phyloP scores from a whole-genome alignment of 2,888 invertebrate genomes.

The Balanococcus diminutus region DNA sequence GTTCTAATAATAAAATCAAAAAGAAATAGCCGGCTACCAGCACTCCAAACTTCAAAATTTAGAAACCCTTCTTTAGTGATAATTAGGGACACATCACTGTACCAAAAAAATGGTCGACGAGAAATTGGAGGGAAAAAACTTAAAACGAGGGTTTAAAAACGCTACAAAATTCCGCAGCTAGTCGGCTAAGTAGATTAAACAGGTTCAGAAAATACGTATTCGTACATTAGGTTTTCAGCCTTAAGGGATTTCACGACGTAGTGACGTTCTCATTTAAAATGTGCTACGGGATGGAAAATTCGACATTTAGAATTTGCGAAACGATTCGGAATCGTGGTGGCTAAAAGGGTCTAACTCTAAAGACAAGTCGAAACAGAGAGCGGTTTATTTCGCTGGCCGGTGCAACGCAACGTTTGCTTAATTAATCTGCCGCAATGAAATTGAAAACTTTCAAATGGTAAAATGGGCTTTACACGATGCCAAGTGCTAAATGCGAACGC shows the following conservation, averaged over 20 bases:
- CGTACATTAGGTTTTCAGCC: not conserved
- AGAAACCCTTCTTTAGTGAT: not conserved
- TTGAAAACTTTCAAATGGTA: not conserved
- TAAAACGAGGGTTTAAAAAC: not conserved
- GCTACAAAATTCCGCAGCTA: not conserved
- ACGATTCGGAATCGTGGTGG: not conserved
- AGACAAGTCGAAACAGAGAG: not conserved
- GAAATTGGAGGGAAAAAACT: not conserved
- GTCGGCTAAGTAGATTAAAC: slow-evolving; percentile 5
- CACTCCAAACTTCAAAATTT: not conserved
- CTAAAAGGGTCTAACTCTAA: slow-evolving; percentile 1
- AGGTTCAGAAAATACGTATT: slow-evolving; percentile 5
- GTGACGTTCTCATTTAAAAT: not conserved
- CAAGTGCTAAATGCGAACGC: not conserved
- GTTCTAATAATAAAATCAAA: too few relatives aligned
- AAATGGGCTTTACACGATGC: not conserved
- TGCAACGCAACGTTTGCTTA: not conserved
- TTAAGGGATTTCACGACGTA: slow-evolving; percentile 9
- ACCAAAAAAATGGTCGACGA: not conserved
- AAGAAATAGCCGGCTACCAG: not conserved
- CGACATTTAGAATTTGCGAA: slow-evolving; percentile 6
- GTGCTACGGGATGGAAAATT: not conserved
- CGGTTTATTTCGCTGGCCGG: not conserved
- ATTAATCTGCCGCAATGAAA: slow-evolving; percentile 22
- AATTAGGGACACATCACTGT: not conserved